Base-by-base conservation (phyloP, 2,113 vertebrate species). In the Mustelus asterias region DNA sequence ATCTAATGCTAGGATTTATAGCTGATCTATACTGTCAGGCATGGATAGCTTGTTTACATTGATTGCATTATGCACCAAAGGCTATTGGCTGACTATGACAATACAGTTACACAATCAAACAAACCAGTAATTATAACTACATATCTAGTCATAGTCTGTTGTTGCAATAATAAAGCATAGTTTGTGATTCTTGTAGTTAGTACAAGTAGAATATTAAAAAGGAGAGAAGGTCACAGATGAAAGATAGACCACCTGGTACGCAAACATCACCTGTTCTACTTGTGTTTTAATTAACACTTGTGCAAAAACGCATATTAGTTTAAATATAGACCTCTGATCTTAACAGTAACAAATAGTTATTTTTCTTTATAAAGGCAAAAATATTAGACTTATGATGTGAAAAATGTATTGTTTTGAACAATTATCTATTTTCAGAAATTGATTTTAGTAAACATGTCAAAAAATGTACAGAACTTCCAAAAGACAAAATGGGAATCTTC, bases 151-250 rank as follows among this genome's bases (percentile, higher is more conserved):
- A 37, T 29, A 58, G 4, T 89, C 86, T 89, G 26, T 58, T 90
- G 58, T 33, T 60, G 26, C 54, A 18, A 60, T 3, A 90, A 13
- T 90, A 33, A 60, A 24, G 0, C 54, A 60, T 5, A 58, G 14
- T 29, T 60, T 60, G 26, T 90, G 44, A 48, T 54, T 90, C 88
- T 90, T 90, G 26, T 58, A n/a, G 88, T 90, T 58, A 90, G 88
- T 90, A 90, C n/a, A 29, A 90, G 58, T 90, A 90, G 37, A 83
- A 80, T 89, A 89, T 63, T 90, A 90, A 60, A 90, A 90, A 90
- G 37, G 26, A 60, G 29, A 90, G 41, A 58, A 89, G n/a, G n/a
- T 7, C 18, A 83, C 37, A 83, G 78, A 6, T 89, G 24, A 48
- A 58, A 58, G 9, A 41, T 88, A 54, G 22, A 89, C 26, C 26